phyloP scores from a whole-genome alignment of 92 coral and sea anemone species.

The Diadumene lineata region DNA sequence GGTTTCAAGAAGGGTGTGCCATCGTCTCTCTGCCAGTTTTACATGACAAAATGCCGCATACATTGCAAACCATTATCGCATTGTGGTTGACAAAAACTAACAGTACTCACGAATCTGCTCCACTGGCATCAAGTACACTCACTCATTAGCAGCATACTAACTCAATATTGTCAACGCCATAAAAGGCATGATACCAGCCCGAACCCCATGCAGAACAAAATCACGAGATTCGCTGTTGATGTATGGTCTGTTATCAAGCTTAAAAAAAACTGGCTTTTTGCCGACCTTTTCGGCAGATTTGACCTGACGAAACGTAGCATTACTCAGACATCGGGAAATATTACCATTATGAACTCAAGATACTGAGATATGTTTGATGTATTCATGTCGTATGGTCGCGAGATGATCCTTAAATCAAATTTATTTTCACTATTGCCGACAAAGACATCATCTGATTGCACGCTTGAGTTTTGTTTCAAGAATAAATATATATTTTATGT shows the following conservation, averaged over 20 bases:
- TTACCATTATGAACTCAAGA: too few relatives aligned
- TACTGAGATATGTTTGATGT: neutral
- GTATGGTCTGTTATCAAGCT: neutral
- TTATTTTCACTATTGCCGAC: neutral
- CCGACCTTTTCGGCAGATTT: neutral
- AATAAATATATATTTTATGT: neutral
- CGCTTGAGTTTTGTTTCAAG: neutral
- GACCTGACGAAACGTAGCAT: too few relatives aligned
- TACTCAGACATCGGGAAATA: neutral
- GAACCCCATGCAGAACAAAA: neutral
- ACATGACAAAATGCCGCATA: neutral
- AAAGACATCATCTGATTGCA: neutral
- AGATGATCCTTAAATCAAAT: neutral
- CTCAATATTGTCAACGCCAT: neutral
- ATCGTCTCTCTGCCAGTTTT: too few relatives aligned
- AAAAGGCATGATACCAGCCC: neutral
- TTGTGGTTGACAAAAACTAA: neutral
- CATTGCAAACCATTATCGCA: neutral
- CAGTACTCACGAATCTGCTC: neutral
- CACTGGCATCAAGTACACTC: neutral
- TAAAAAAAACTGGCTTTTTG: slow-evolving; percentile 9
- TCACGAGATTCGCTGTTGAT: slow-evolving; percentile 6
- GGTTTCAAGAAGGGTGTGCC: neutral
- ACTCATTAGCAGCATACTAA: neutral
- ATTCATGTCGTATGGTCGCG: neutral